Evolutionary conservation across 2,888 invertebrate genomes (phyloP).

Genomic region (Orthosia cruda): DNA sequence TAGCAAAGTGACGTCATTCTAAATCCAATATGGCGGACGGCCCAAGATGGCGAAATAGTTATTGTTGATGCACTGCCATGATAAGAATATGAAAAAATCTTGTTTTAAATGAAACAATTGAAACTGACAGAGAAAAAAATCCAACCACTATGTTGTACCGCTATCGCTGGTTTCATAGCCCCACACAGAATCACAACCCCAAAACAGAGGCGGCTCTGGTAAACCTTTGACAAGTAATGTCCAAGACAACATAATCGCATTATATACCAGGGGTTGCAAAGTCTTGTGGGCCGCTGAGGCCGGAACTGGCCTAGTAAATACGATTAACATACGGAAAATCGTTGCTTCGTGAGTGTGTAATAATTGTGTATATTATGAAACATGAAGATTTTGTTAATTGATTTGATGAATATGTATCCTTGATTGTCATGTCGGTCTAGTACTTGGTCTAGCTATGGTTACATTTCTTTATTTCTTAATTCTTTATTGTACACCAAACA

Average conservation of each 20-base stretch:
- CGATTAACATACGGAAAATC: slow-evolving; percentile 29
- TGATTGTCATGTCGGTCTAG: too few species aligned
- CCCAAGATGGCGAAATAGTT: too few species aligned
- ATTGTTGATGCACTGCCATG: too few species aligned
- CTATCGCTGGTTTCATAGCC: background rate
- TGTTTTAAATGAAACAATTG: too few species aligned
- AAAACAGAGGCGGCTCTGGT: slow-evolving; percentile 63
- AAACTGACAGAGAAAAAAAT: too few species aligned
- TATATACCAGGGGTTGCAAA: slow-evolving; percentile 62
- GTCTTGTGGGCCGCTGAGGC: slow-evolving; percentile 31
- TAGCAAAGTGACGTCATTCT: too few species aligned
- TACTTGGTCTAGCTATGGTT: too few species aligned
- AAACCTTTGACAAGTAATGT: slow-evolving; percentile 76
- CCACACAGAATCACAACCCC: slow-evolving; percentile 24
- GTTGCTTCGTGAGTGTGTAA: background rate
- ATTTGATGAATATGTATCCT: too few species aligned
- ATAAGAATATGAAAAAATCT: too few species aligned
- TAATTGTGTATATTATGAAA: background rate
- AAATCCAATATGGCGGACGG: too few species aligned
- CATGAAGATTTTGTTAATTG: background rate
- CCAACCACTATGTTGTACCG: background rate
- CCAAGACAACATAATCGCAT: slow-evolving; percentile 73
- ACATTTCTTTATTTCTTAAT: too few species aligned
- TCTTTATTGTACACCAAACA: too few species aligned
- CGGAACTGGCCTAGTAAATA: slow-evolving; percentile 33